Evolutionary conservation across 2,113 vertebrate species (phyloP).

Genomic region (Thinocorus orbignyianus): DNA sequence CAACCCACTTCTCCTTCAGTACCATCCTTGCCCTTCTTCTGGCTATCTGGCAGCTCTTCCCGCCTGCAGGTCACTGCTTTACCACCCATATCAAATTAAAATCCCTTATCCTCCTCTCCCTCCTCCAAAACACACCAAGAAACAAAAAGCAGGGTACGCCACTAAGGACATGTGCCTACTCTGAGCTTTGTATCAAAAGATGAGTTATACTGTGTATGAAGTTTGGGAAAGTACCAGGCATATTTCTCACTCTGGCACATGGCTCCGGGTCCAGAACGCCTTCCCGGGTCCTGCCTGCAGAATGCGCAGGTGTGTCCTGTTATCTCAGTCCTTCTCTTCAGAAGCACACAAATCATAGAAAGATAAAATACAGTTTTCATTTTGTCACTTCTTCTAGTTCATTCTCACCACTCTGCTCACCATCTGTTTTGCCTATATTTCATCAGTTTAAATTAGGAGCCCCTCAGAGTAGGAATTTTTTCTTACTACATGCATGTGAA

Average conservation of each 20-base stretch:
- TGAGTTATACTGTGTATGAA: neutral
- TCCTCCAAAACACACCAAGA: neutral
- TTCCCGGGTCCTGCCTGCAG: neutral
- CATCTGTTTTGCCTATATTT: neutral
- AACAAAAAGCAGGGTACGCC: neutral
- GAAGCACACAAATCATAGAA: neutral
- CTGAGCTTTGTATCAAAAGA: neutral
- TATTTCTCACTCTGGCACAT: neutral
- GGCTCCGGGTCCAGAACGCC: neutral
- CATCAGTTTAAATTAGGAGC: neutral
- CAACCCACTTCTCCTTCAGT: neutral
- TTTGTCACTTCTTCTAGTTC: neutral
- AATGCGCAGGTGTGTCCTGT: neutral
- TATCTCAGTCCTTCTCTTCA: neutral
- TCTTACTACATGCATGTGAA: neutral
- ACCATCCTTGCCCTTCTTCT: neutral
- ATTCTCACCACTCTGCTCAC: neutral
- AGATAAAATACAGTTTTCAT: neutral
- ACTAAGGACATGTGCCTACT: neutral
- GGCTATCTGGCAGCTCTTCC: neutral
- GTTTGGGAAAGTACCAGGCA: neutral
- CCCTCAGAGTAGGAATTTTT: neutral
- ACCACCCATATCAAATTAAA: neutral
- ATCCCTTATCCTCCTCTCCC: neutral
- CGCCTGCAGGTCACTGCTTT: neutral